Evolutionary conservation across 1,140 invertebrate species (phyloP), one percentile per base, ranked within the genome.

Genomic region (Orius laevigatus): DNA sequence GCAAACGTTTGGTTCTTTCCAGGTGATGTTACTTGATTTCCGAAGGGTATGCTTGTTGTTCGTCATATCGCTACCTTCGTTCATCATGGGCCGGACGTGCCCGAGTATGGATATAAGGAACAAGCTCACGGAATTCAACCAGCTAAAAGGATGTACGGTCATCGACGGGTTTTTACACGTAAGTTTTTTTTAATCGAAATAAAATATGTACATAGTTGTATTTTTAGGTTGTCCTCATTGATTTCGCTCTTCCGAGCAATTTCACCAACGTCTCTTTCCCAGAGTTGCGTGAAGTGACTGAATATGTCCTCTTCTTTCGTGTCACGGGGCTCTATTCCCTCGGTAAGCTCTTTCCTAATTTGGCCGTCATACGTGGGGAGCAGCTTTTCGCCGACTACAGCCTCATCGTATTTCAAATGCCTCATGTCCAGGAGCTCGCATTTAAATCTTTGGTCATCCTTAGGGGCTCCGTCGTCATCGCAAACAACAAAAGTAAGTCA

Each of bases 321-420:
- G 77, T 87, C 8, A 71, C 70, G 53, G 81, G 81, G 34, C 64
- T 98, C 9, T 70, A 67, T 16, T 83, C 80, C 43, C 65, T 98
- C 15, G 75, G 75, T 3, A 68, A 76, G 52, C 67, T 98, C 14
- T 97, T 98, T 64, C 94, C 94, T 3, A 97, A 97, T 66, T 68
- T 98, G 59, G 66, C 80, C 9, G 78, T 97, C 19, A 95, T 98
- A 52, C 74, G 91, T 9, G 94, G 94, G 14, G 74, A 82, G 53
- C 69, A 72, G 25, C 67, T 93, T 3, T 79, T 92, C 56, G 74
- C 77, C 58, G 81, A 90, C 62, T 92, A 84, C 62, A 84, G 89
- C 5, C 66, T 97, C 9, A 73, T 93, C 49, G 71, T 88, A 11
- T 87, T 78, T 64, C 81, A 81, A 58, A 77, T 80, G 69, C 70